Conservation (phyloP, 2,113 vertebrate species). For the Acrocephalus kingi region DNA sequence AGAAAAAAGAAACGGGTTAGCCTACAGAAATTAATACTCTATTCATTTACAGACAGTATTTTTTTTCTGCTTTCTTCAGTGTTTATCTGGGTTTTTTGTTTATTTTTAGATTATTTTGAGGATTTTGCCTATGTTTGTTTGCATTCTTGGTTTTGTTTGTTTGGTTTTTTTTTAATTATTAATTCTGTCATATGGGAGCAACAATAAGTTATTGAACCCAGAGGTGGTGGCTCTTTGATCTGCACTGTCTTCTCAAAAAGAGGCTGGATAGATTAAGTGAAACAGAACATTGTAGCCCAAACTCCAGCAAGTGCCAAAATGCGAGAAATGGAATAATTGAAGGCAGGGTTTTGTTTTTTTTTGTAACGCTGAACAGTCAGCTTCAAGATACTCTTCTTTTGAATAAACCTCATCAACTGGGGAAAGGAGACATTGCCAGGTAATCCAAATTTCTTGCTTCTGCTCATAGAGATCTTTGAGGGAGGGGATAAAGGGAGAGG, state of each 20-base stretch:
- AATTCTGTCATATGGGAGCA: neutral
- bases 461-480: neutral
- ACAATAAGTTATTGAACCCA: neutral
- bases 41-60: too few species aligned
- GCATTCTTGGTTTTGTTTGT: neutral
- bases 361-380: too few species aligned
- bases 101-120: neutral
- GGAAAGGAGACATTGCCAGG: too few species aligned
- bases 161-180: neutral
- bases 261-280: neutral
- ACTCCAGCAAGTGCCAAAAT: neutral
- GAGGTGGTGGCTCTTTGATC: neutral
- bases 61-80: neutral
- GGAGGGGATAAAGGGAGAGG: neutral
- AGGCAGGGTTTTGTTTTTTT: neutral
- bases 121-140: neutral
- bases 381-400: neutral
- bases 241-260: neutral
- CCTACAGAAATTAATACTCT: neutral
- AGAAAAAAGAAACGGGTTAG: neutral
- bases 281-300: neutral
- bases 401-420: neutral
- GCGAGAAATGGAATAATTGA: neutral
- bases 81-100: neutral
- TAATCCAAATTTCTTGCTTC: neutral